phyloP scores from a whole-genome alignment of 2,888 invertebrate species.

The Incurvaria masculella region DNA sequence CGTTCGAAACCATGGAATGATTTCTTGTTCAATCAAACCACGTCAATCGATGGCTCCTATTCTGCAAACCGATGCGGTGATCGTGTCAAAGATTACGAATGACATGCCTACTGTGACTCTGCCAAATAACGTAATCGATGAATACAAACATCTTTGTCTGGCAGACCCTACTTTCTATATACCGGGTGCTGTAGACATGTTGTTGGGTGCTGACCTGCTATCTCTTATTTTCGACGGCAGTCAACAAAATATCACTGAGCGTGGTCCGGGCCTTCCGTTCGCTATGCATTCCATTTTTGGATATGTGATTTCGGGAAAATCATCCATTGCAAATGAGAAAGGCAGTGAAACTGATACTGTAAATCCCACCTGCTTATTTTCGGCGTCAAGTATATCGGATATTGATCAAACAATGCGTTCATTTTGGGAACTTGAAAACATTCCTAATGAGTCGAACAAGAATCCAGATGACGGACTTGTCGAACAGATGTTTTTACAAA shows the following conservation, averaged over 20 bases:
- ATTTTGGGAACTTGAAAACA: constrained; percentile 11
- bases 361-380: neutral
- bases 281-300: constrained; percentile 8
- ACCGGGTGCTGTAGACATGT: neutral
- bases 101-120: neutral
- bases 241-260: neutral
- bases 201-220: neutral
- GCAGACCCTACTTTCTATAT: neutral
- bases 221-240: neutral
- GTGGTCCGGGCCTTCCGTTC: constrained; percentile 2
- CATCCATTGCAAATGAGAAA: neutral
- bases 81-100: neutral
- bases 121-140: neutral
- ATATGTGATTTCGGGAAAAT: constrained; percentile 6
- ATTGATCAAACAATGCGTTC: constrained; percentile 4
- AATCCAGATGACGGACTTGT: constrained; percentile 4
- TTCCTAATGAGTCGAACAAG: neutral
- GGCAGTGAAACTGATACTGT: no score
- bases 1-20: constrained; percentile 5
- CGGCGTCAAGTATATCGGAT: neutral
- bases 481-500: constrained; percentile 4
- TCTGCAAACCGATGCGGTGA: neutral
- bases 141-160: neutral
- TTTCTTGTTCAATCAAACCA: constrained; percentile 6
- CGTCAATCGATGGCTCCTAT: neutral